These are phyloP conservation scores for Lates japonicus DNA, from an alignment of 2,797 vertebrate genomes.

Conservation along the genomic window DNA sequence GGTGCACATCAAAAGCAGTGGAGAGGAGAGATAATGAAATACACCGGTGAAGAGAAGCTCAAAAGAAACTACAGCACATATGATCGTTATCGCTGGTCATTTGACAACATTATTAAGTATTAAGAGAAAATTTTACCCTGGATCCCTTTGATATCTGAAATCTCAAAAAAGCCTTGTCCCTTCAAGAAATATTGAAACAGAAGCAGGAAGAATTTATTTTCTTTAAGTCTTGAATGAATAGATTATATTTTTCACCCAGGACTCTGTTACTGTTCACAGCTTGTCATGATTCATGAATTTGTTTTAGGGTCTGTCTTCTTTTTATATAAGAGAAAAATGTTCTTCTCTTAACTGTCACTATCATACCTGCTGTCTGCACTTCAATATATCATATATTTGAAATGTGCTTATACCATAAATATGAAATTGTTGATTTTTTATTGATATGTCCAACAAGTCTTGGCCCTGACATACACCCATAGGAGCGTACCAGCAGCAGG, in stretches of 20 bases:
- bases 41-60: neutral
- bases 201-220: neutral
- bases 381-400: neutral
- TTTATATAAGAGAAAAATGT: neutral
- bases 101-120: conserved; percentile 21
- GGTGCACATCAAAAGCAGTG: conserved; percentile 42
- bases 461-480: no score
- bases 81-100: conserved; percentile 19
- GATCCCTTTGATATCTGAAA: conserved; percentile 24
- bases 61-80: neutral
- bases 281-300: neutral
- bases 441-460: no score
- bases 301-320: neutral
- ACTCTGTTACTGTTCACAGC: neutral
- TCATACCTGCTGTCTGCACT: neutral
- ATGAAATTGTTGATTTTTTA: no score
- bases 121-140: neutral
- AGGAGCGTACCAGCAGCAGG: neutral
- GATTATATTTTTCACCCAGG: neutral
- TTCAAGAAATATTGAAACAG: neutral
- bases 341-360: neutral
- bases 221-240: neutral
- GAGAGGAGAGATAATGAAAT: conserved; percentile 42
- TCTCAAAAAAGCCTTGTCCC: neutral
- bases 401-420: no score